Conservation (phyloP, 1,140 invertebrate genomes). For the Contarinia nasturtii region DNA sequence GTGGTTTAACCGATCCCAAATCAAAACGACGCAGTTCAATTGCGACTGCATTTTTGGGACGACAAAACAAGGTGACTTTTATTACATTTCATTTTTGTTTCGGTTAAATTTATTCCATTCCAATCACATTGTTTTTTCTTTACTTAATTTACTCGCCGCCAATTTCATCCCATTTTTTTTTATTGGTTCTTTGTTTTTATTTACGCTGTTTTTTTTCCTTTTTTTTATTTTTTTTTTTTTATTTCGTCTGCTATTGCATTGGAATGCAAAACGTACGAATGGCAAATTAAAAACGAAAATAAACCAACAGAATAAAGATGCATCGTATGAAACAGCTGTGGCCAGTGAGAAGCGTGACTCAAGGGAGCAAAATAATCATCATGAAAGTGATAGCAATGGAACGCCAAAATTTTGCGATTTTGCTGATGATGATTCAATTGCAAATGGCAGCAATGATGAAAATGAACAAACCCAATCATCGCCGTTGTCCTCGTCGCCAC, state of each 20-base stretch:
- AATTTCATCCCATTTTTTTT: not conserved
- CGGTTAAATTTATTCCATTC: no score
- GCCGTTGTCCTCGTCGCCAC: no score
- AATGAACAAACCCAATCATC: not conserved
- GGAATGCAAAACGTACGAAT: not conserved
- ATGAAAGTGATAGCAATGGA: not conserved
- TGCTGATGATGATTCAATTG: not conserved
- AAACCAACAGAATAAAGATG: not conserved
- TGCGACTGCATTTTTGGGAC: slow-evolving; percentile 16
- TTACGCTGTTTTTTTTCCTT: not conserved
- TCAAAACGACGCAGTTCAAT: slow-evolving; percentile 23
- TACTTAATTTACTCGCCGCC: not conserved
- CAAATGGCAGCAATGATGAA: not conserved
- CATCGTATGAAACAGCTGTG: slow-evolving; percentile 16
- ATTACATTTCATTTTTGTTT: not conserved
- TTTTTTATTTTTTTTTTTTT: not conserved
- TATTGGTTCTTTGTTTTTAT: not conserved
- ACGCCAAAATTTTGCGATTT: not conserved
- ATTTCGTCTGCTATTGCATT: not conserved
- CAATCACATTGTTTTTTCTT: no score
- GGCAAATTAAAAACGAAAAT: not conserved
- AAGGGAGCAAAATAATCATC: slow-evolving; percentile 4
- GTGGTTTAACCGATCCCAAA: slow-evolving; percentile 13
- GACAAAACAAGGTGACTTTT: slow-evolving; percentile 13
- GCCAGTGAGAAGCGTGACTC: slow-evolving; percentile 20